phyloP scores from a whole-genome alignment of 2,113 vertebrate species.

The Prinia subflava region DNA sequence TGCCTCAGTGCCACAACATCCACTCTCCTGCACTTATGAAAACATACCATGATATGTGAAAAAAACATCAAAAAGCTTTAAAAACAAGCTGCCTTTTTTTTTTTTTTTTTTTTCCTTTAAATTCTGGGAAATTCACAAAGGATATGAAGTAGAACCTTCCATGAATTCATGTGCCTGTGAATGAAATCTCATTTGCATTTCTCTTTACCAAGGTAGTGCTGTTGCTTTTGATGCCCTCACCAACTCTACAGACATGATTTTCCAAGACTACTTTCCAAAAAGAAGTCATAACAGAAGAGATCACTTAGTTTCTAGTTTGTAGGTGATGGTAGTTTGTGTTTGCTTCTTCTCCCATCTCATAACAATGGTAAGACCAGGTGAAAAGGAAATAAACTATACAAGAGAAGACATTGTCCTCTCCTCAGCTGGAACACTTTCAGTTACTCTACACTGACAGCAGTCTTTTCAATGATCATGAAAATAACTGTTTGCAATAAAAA shows the following conservation, averaged over 20 bases:
- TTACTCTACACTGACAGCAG: not conserved
- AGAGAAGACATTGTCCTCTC: not conserved
- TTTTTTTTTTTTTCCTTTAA: not conserved
- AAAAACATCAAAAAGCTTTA: not conserved
- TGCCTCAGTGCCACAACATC: not conserved
- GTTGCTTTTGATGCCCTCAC: not conserved
- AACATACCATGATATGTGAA: fast-evolving
- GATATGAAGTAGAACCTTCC: not conserved
- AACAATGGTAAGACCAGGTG: not conserved
- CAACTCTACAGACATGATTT: not conserved
- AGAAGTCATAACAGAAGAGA: not conserved
- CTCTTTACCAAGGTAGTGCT: not conserved
- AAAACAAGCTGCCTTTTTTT: not conserved
- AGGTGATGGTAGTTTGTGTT: not conserved
- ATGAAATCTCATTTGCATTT: not conserved
- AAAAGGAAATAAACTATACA: fast-evolving
- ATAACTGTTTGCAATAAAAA: not conserved
- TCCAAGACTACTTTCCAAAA: not conserved
- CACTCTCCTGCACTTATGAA: not conserved
- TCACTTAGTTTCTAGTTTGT: not conserved
- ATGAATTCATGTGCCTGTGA: not conserved
- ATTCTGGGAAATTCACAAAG: not conserved
- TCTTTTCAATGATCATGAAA: not conserved
- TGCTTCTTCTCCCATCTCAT: not conserved
- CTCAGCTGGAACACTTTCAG: not conserved